Evolutionary conservation across 1,140 invertebrate species (phyloP).

Genomic region (Pteromalus puparum): DNA sequence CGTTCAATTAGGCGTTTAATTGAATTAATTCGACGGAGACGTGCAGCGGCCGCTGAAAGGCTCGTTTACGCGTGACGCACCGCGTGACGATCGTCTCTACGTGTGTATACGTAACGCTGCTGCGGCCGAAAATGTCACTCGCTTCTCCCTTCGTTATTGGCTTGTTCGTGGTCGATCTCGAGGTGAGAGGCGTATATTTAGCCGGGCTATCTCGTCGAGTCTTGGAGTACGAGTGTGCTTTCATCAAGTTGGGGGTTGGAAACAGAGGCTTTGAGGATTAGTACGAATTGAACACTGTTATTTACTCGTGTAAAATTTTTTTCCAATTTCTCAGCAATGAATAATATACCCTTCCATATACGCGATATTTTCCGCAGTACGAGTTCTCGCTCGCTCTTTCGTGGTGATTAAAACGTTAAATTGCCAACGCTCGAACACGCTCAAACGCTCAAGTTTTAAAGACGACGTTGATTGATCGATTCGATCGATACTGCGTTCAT

Average conservation of each 20-base stretch:
- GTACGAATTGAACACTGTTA: too few species aligned
- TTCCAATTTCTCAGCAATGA: too few species aligned
- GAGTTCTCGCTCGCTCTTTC: not conserved
- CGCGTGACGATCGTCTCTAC: not conserved
- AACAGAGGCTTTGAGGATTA: too few species aligned
- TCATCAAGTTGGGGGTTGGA: too few species aligned
- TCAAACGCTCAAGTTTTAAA: slow-evolving; percentile 11
- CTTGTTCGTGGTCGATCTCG: not conserved
- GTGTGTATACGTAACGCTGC: too few species aligned
- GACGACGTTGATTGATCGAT: slow-evolving; percentile 36
- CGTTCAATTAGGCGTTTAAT: slow-evolving; percentile 20
- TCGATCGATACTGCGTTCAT: slow-evolving; percentile 4
- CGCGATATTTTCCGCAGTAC: not conserved
- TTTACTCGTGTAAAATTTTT: too few species aligned
- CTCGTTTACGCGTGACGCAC: slow-evolving; percentile 4
- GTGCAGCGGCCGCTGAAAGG: not conserved
- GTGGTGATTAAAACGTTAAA: slow-evolving; percentile 32
- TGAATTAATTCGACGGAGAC: slow-evolving; percentile 4
- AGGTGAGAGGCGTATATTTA: too few species aligned
- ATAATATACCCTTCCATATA: not conserved
- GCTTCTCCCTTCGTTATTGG: not conserved
- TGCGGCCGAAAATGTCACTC: not conserved
- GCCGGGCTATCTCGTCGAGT: too few species aligned
- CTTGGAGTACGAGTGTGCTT: too few species aligned
- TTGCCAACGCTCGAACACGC: slow-evolving; percentile 21